Evolutionary conservation across 2,113 vertebrate species (phyloP).

Genomic region (Notechis scutatus): DNA sequence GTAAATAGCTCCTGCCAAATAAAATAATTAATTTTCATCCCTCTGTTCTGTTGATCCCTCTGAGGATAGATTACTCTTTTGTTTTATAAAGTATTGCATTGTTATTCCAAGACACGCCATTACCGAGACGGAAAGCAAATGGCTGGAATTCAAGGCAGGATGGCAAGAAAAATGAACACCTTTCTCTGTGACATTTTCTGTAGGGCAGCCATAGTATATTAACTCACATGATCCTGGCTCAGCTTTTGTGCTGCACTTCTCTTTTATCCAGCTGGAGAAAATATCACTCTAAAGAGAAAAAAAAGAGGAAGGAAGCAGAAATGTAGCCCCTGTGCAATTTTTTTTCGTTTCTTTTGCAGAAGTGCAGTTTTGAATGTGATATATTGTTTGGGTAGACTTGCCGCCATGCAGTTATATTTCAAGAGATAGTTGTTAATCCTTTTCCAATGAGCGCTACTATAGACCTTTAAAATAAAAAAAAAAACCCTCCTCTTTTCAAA

Average conservation of each 20-base stretch:
- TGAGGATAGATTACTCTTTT: background rate
- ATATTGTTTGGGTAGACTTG: background rate
- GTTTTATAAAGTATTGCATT: background rate
- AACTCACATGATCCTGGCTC: background rate
- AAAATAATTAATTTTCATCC: conserved; percentile 8
- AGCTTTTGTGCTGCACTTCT: background rate
- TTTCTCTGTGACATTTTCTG: background rate
- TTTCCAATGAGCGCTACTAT: background rate
- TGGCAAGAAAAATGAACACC: too few relatives aligned
- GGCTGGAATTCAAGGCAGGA: background rate
- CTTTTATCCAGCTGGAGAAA: background rate
- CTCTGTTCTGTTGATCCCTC: background rate
- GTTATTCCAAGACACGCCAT: background rate
- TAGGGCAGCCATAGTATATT: background rate
- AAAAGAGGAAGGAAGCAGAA: background rate
- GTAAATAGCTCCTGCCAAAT: background rate
- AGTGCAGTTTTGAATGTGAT: background rate
- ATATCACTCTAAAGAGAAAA: background rate
- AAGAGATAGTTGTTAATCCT: background rate
- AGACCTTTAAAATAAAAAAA: background rate
- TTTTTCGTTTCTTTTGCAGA: background rate
- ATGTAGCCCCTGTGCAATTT: background rate
- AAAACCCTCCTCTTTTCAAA: background rate
- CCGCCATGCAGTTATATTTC: background rate
- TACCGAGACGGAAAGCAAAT: conserved; percentile 3